These are phyloP conservation scores for Zapornia atra DNA, from an alignment of 2,113 vertebrate species.

Conservation along the genomic window DNA sequence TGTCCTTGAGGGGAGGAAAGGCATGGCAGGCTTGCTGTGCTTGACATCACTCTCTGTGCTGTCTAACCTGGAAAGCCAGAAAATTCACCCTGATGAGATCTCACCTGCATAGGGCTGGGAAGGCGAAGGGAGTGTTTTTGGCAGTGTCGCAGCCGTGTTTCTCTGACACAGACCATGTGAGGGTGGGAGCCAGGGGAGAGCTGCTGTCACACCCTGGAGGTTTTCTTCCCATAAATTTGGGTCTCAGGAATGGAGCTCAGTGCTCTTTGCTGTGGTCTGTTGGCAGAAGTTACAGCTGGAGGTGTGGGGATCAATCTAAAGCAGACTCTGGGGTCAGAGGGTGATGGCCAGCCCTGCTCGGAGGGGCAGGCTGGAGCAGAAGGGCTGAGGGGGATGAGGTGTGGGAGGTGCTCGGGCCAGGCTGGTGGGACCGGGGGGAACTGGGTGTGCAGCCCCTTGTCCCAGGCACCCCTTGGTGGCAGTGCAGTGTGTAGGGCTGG, in stretches of 20 bases:
- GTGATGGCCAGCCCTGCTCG: not conserved
- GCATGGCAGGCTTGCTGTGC: not conserved
- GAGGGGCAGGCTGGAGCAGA: not conserved
- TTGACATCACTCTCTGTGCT: not conserved
- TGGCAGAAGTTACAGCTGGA: fast-evolving
- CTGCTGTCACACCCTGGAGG: not conserved
- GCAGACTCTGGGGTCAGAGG: not conserved
- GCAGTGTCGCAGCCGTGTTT: not conserved
- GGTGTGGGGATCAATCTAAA: not conserved
- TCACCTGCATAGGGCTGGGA: fast-evolving
- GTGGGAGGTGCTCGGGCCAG: not conserved
- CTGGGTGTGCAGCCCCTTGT: fast-evolving
- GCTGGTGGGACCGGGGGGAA: not conserved
- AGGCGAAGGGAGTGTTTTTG: not conserved
- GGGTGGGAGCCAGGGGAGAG: not conserved
- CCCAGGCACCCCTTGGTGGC: not conserved
- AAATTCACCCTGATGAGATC: not conserved
- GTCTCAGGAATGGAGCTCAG: not conserved
- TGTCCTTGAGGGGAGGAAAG: conserved; percentile 14
- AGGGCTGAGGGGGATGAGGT: not conserved
- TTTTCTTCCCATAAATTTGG: not conserved
- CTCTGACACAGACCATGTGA: not conserved
- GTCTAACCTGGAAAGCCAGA: not conserved
- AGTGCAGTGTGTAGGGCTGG: fast-evolving
- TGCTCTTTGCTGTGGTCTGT: not conserved